phyloP scores from a whole-genome alignment of 2,888 invertebrate species.

The Scotopteryx bipunctaria region DNA sequence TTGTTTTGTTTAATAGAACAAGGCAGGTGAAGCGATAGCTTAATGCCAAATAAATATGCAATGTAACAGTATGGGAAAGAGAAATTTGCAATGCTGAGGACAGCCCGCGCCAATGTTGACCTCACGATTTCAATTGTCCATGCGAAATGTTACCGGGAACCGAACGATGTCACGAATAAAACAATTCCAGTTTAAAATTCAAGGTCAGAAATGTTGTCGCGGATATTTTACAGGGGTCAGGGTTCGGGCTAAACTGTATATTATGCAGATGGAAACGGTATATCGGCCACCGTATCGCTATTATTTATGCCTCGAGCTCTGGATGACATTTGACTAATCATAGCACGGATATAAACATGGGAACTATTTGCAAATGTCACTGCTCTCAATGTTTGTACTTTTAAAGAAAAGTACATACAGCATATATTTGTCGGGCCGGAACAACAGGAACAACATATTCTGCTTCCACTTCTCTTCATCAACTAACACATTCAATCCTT shows the following conservation, averaged over 20 bases:
- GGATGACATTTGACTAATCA: conserved; percentile 29
- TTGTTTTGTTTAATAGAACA: conserved; percentile 49
- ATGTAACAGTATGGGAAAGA: conserved; percentile 73
- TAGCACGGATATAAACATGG: conserved; percentile 11
- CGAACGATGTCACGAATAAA: conserved; percentile 78
- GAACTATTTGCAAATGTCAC: conserved; percentile 19
- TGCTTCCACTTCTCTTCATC: no score
- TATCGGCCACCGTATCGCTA: conserved; percentile 29
- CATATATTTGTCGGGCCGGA: conserved; percentile 5
- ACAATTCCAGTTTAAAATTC: conserved; percentile 76
- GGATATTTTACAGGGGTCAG: conserved; percentile 55
- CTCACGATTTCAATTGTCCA: conserved; percentile 83
- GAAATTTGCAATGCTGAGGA: conserved; percentile 76
- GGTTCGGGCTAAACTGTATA: conserved; percentile 39
- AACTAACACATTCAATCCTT: no score
- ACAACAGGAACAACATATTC: no score
- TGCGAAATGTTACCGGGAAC: conserved; percentile 78
- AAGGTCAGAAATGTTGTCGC: conserved; percentile 74
- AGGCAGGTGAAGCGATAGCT: conserved; percentile 56
- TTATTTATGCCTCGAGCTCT: conserved; percentile 25
- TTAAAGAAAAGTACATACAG: neutral
- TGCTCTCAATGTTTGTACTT: conserved; percentile 2
- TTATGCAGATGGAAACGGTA: conserved; percentile 32
- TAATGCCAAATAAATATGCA: conserved; percentile 67
- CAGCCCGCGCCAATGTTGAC: conserved; percentile 75